phyloP scores from a whole-genome alignment of 2,888 invertebrate species.

The Morpho deidamia region DNA sequence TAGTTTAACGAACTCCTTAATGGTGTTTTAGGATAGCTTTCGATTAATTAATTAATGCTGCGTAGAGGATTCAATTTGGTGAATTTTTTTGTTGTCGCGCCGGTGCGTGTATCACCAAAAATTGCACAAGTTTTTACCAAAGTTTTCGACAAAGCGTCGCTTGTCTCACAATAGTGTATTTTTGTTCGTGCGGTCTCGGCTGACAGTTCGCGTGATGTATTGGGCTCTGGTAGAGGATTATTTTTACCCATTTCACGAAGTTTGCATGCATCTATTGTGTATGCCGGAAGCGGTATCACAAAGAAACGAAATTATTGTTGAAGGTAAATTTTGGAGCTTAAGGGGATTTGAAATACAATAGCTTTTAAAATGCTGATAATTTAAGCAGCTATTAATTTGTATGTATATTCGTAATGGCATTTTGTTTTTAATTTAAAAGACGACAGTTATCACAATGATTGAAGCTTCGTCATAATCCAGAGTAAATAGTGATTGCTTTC shows the following conservation, averaged over 20 bases:
- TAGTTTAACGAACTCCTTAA: conserved; percentile 20
- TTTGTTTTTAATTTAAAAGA: too few species aligned
- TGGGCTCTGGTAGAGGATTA: conserved; percentile 69
- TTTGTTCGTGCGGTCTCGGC: conserved; percentile 74
- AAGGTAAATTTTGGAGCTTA: conserved; percentile 48
- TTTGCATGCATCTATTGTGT: conserved; percentile 74
- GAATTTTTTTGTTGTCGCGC: conserved; percentile 27
- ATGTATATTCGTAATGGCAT: too few species aligned
- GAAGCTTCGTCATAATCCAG: too few species aligned
- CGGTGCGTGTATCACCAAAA: conserved; percentile 57
- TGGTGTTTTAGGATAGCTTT: conserved; percentile 32
- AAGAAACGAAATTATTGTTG: conserved; percentile 65
- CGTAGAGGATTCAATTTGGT: conserved; percentile 12
- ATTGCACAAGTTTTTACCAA: conserved; percentile 73
- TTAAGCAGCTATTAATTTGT: too few species aligned
- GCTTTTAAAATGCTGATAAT: neutral
- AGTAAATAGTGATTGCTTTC: too few species aligned
- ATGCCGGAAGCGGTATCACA: conserved; percentile 69
- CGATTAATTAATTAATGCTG: conserved; percentile 10
- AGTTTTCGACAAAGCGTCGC: conserved; percentile 65
- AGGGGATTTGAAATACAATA: conserved; percentile 54
- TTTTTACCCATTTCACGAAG: conserved; percentile 76
- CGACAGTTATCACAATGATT: too few species aligned
- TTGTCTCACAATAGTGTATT: conserved; percentile 69
- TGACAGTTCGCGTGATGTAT: conserved; percentile 77